A percentile compares a stretch with the other conserved stretches of the same genome.
These are phyloP conservation scores for Neosilurus hyrtlii DNA, from an alignment of 2,797 vertebrate species.

Conservation along the genomic window DNA sequence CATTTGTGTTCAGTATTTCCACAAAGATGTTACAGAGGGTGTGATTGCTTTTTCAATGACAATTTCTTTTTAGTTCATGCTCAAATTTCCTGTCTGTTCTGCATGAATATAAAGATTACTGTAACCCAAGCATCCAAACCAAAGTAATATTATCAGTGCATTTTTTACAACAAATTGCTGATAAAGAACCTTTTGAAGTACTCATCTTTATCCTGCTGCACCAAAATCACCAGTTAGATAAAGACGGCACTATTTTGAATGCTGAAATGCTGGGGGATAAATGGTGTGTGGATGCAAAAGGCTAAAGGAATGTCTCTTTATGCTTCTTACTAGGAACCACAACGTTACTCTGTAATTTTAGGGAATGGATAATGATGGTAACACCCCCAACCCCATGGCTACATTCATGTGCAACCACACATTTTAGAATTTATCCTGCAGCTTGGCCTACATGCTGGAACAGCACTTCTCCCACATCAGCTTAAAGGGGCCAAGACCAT, in stretches of 20 bases:
- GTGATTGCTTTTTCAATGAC: not conserved
- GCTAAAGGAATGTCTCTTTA: slow-evolving; percentile 50
- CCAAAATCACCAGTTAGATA: slow-evolving; percentile 37
- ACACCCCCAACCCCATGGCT: slow-evolving; percentile 57
- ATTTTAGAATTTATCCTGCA: slow-evolving; percentile 66
- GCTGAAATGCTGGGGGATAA: slow-evolving; percentile 43
- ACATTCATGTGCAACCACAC: slow-evolving; percentile 61
- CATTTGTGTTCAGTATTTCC: too few relatives aligned
- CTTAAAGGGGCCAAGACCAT: slow-evolving; percentile 16
- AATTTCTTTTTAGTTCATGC: not conserved
- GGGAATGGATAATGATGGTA: slow-evolving; percentile 45
- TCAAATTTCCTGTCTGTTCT: not conserved
- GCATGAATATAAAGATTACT: not conserved
- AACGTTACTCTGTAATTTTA: slow-evolving; percentile 52
- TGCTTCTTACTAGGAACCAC: slow-evolving; percentile 48
- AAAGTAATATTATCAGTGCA: not conserved
- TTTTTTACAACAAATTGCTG: slow-evolving; percentile 6
- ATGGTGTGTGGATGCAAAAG: slow-evolving; percentile 36
- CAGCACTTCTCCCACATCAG: slow-evolving; percentile 23
- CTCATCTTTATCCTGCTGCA: slow-evolving; percentile 4
- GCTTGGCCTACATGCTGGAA: slow-evolving; percentile 56
- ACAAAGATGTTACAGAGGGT: too few relatives aligned
- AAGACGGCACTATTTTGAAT: slow-evolving; percentile 39
- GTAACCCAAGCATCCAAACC: not conserved
- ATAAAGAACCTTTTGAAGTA: slow-evolving; percentile 1